Percentiles rank a stretch among this genome's conserved stretches.
phyloP scores from a whole-genome alignment of 1,140 invertebrate species.

The Penaeus vannamei region DNA sequence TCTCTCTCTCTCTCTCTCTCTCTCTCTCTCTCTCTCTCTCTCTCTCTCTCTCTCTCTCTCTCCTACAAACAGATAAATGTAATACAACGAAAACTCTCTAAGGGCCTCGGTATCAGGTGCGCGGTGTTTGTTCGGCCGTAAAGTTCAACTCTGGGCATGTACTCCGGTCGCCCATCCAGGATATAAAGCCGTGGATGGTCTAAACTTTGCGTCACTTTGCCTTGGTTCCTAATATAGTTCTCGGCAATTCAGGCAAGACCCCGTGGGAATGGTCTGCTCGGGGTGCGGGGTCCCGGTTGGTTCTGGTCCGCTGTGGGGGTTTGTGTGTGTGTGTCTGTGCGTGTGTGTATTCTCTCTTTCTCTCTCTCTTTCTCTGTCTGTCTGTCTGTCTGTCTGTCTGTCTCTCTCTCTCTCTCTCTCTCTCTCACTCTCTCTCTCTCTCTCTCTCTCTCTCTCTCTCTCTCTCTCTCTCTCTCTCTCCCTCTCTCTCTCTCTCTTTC shows the following conservation, averaged over 20 bases:
- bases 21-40: too few species aligned
- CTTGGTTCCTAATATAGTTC: too few species aligned
- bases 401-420: background rate
- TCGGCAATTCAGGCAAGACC: too few species aligned
- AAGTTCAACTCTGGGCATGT: conserved; percentile 9
- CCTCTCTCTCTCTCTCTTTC: background rate
- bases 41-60: background rate
- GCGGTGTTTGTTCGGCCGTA: background rate
- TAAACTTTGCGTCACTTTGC: too few species aligned
- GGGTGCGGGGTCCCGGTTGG: background rate
- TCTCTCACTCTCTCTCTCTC: background rate
- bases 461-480: background rate
- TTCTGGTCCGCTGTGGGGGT: background rate
- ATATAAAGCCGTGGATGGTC: too few species aligned
- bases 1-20: too few species aligned
- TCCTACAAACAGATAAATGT: conserved; percentile 1
- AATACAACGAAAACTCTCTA: conserved; percentile 2
- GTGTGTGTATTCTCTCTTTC: background rate
- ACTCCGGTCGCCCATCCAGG: too few species aligned
- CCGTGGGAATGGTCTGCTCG: too few species aligned
- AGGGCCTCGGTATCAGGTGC: background rate
- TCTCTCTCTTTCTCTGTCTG: background rate
- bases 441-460: background rate
- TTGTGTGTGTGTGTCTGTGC: too few species aligned
- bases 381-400: too few species aligned